Evolutionary conservation across 2,113 vertebrate species (phyloP), one percentile per base, ranked within the genome.

Genomic region (Heterotilapia buettikoferi): DNA sequence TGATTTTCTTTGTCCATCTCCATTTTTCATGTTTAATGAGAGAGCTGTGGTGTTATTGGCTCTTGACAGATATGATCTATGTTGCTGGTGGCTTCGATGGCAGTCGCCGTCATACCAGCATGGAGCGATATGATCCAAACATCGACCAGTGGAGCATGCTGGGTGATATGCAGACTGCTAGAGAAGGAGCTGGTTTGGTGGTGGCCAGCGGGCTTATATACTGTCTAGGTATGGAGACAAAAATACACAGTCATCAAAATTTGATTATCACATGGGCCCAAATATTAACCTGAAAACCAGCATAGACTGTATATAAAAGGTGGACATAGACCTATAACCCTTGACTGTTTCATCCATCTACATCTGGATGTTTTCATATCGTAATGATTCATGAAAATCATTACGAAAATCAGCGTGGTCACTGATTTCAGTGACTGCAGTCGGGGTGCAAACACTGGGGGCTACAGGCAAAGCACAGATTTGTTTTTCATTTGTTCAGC

Each of bases 131-230:
- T 3, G 99, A 99, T 95, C 98, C 99, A 0, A 99, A 99, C 94
- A 99, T 99, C 3, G 99, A 99, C 90, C 99, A 99, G 95, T 99
- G 99, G 99, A 99, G 98, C 85, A 99, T 99, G 98, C 95, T 99
- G 94, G 99, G 99, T 90, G 99, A 99, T 92, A 99, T 99, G 99
- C 98, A 99, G 95, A 99, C 99, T 1, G 99, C 99, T 2, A 97
- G 98, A 92, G 99, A 99, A 89, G 99, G 99, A 36, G 99, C 99
- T 0, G 99, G 99, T 57, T 97, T 99, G 2, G 99, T 99, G 56
- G 99, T 99, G 2, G 99, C 99, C 12, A 98, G 98, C 4, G 98
- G 98, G 68, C 97, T 98, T 1, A 99, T 99, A 89, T 99, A 99
- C 95, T 99, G 98, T 92, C 96, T 99, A 9, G 99, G 99, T 99